A percentile compares a stretch with the other conserved stretches of the same genome.
Evolutionary conservation across 2,888 invertebrate species (phyloP).

Genomic region (Oxystoma pomonae): DNA sequence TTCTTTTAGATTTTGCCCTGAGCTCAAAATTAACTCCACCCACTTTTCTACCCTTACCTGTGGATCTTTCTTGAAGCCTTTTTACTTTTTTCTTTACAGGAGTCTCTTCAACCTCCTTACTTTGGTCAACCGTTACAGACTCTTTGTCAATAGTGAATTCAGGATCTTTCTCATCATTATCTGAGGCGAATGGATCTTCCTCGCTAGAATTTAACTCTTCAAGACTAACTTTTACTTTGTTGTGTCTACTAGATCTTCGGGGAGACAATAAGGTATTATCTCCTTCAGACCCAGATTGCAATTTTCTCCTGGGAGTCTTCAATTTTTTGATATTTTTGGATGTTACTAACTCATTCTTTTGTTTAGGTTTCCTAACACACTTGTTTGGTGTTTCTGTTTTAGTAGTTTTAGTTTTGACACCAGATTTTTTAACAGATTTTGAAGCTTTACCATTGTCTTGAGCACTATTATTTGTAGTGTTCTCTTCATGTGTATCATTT

Average conservation of each 20-base stretch:
- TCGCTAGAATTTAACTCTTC: slow-evolving; percentile 33
- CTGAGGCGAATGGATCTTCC: slow-evolving; percentile 36
- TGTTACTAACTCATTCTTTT: slow-evolving; percentile 3
- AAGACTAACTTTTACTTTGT: slow-evolving; percentile 30
- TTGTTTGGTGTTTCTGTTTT: neutral
- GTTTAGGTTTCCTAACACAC: neutral
- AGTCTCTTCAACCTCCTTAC: slow-evolving; percentile 4
- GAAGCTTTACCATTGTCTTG: no score
- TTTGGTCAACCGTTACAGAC: neutral
- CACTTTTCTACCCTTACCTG: slow-evolving; percentile 17
- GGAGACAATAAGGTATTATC: neutral
- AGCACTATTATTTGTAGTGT: neutral
- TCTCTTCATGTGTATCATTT: no score
- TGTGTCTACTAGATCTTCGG: slow-evolving; percentile 30
- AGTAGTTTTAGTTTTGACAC: no score
- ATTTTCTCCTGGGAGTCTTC: slow-evolving; percentile 8
- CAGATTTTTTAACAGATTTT: no score
- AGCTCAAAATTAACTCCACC: slow-evolving; percentile 4
- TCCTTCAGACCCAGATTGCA: no score
- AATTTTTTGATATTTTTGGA: slow-evolving; percentile 3
- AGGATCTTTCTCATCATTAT: slow-evolving; percentile 36
- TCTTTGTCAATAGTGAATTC: slow-evolving; percentile 27
- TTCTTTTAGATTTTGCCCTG: slow-evolving; percentile 12
- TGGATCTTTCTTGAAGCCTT: slow-evolving; percentile 14
- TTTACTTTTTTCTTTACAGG: neutral